Evolutionary conservation across 1,140 invertebrate genomes (phyloP).

Genomic region (Ectropis grisescens): DNA sequence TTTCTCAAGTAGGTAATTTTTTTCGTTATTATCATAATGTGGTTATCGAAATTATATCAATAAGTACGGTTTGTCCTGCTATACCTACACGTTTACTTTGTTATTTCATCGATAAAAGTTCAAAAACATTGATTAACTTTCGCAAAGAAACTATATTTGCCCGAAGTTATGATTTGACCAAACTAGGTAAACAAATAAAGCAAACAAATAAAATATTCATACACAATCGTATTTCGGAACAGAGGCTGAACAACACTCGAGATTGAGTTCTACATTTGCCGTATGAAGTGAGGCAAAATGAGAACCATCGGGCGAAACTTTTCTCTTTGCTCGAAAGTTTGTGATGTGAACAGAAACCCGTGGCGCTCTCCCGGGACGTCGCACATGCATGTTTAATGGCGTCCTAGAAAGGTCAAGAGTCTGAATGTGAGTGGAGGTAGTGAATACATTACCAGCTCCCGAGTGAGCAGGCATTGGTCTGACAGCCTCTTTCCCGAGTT

Average conservation of each 20-base stretch:
- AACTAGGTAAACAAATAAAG: background rate
- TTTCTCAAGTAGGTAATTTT: too few species aligned
- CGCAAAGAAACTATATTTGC: too few species aligned
- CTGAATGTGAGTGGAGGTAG: slow-evolving; percentile 39
- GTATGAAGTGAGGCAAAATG: slow-evolving; percentile 41
- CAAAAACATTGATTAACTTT: too few species aligned
- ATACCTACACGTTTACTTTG: too few species aligned
- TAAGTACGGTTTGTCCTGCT: too few species aligned
- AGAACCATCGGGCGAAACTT: slow-evolving; percentile 45
- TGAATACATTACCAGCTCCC: slow-evolving; percentile 56
- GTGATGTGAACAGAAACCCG: slow-evolving; percentile 39
- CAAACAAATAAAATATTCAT: slow-evolving; percentile 7
- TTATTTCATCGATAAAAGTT: too few species aligned
- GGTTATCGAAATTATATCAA: too few species aligned
- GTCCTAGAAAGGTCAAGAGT: slow-evolving; percentile 59
- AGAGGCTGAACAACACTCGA: slow-evolving; percentile 10
- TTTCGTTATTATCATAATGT: too few species aligned
- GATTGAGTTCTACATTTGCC: slow-evolving; percentile 18
- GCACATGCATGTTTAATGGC: slow-evolving; percentile 60
- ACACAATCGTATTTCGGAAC: slow-evolving; percentile 4
- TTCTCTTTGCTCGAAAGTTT: slow-evolving; percentile 53
- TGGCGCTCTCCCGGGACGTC: slow-evolving; percentile 32
- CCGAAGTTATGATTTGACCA: too few species aligned
- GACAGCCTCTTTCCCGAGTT: slow-evolving; percentile 43
- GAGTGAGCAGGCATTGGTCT: slow-evolving; percentile 22